Base-by-base conservation (phyloP, 2,888 invertebrate species). In the Ochlodes sylvanus region DNA sequence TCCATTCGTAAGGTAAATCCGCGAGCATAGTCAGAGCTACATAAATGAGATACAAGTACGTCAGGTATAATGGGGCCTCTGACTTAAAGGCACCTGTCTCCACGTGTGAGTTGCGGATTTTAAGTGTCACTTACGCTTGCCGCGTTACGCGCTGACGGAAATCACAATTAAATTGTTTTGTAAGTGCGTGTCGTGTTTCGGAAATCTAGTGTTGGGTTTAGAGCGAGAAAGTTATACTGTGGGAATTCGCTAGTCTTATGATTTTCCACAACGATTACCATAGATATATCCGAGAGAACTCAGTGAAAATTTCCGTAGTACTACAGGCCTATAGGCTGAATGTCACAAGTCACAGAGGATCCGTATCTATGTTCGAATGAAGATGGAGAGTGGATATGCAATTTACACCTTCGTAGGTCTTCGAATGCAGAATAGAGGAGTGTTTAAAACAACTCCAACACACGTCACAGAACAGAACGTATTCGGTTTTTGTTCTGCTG, bases 51-150 rank as follows among this genome's bases (percentile, higher is more conserved):
- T 47, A 56, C 47, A 32, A 50, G 68, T 62, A 38, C 27, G 61
- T 68, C 67, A 55, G 67, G 55, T 44, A 62, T 68, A 68, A 68
- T 68, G 68, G 62, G 68, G 61, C 67, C 68, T 68, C 68, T 68
- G 56, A 62, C 54, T 21, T 27, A 27, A 27, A 50, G 50, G 19
- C 50, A 50, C 68, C 61, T 68, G 68, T 68, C 66, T 44, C 67
- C 21, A 15, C n/a, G 41, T 58, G 65, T 66, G 62, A 61, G 56
- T 61, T 67, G 67, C 55, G 67, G 67, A 67, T 67, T 67, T 66
- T 14, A 67, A 55, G 62, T 62, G 68, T 62, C 68, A 62, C 62
- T 62, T 62, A 57, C 32, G 55, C 9, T 10, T 27, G 21, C 68
- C 50, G 68, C 61, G 67, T 62, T 56, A 67, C 67, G 55, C 66